Evolutionary conservation across 2,888 invertebrate species (phyloP).

Genomic region (Ennomos quercinarius): DNA sequence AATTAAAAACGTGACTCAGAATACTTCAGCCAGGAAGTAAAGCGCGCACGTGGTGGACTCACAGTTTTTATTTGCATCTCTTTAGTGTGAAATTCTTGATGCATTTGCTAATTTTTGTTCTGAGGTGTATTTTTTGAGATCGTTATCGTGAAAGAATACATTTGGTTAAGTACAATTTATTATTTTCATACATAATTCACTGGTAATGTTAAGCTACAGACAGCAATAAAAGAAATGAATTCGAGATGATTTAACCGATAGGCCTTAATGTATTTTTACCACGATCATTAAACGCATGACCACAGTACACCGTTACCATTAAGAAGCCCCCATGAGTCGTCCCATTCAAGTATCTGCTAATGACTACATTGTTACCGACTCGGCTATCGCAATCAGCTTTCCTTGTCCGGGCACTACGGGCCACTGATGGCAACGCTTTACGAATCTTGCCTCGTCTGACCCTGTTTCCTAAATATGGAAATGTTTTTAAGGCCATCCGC

Average conservation of each 20-base stretch:
- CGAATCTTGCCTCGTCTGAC: slow-evolving; percentile 68
- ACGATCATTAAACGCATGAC: slow-evolving; percentile 15
- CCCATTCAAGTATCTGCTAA: slow-evolving; percentile 41
- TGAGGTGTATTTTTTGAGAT: neutral
- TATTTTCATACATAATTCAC: too few species aligned
- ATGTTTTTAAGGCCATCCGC: slow-evolving; percentile 69
- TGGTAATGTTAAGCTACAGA: too few species aligned
- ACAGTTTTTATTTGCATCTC: slow-evolving; percentile 42
- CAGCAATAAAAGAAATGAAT: neutral
- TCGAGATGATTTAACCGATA: neutral
- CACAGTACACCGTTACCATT: slow-evolving; percentile 30
- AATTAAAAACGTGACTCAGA: slow-evolving; percentile 39
- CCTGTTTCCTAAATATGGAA: slow-evolving; percentile 79
- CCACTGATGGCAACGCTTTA: slow-evolving; percentile 50
- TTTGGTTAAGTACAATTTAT: too few species aligned
- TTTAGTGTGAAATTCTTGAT: slow-evolving; percentile 21
- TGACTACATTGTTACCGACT: slow-evolving; percentile 52
- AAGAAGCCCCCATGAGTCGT: slow-evolving; percentile 29
- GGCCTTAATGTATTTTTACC: neutral
- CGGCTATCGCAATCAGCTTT: slow-evolving; percentile 67
- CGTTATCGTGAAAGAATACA: too few species aligned
- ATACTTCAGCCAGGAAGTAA: slow-evolving; percentile 53
- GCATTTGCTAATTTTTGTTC: slow-evolving; percentile 19
- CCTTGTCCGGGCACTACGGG: slow-evolving; percentile 51
- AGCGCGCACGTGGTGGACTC: slow-evolving; percentile 54